Conservation (phyloP, 2,113 vertebrate genomes). For the Egretta garzetta region DNA sequence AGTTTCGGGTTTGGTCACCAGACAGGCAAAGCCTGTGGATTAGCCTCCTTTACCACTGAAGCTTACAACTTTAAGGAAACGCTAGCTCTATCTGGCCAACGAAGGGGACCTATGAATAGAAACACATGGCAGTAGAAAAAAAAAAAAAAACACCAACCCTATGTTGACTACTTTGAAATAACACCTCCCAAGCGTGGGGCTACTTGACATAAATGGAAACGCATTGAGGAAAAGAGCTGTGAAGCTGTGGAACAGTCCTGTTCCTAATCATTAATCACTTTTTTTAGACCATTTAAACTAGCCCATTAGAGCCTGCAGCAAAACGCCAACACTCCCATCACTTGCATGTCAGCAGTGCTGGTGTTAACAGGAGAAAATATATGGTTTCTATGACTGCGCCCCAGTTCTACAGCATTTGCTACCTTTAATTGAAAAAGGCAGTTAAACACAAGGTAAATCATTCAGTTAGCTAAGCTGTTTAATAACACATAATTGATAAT, state of each 20-base stretch:
- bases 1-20: constrained; percentile 9
- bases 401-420: constrained; percentile 63
- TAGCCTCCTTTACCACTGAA: constrained; percentile 16
- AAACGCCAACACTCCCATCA: constrained; percentile 62
- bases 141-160: background rate
- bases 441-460: constrained; percentile 77
- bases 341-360: constrained; percentile 48
- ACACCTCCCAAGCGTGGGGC: constrained; percentile 42
- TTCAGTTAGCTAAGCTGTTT: constrained; percentile 72
- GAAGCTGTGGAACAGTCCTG: constrained; percentile 44
- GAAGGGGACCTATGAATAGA: constrained; percentile 29
- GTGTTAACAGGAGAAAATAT: constrained; percentile 79
- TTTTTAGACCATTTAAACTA: constrained; percentile 63
- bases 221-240: constrained; percentile 40
- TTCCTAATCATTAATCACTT: constrained; percentile 69
- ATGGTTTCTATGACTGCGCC: constrained; percentile 60
- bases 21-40: background rate
- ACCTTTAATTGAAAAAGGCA: constrained; percentile 77
- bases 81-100: background rate
- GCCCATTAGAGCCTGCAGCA: constrained; percentile 66
- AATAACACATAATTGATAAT: constrained; percentile 74
- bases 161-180: constrained; percentile 46
- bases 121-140: constrained; percentile 44
- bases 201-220: constrained; percentile 54
- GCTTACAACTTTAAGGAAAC: constrained; percentile 15